These are phyloP conservation scores for Entelurus aequoreus DNA, from an alignment of 2,113 vertebrate genomes.

Conservation along the genomic window DNA sequence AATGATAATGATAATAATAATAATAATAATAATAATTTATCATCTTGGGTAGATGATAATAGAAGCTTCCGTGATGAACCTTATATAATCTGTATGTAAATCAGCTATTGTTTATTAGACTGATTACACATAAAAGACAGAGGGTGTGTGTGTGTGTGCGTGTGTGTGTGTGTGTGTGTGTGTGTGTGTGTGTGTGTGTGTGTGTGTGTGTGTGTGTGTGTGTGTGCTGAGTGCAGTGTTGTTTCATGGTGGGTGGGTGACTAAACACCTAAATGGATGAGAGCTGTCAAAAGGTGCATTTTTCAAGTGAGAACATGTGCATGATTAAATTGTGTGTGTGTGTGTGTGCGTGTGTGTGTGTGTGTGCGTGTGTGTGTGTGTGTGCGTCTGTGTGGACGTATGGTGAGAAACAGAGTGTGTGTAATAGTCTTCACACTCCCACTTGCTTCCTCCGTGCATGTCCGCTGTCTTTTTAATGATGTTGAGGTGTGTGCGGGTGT, in stretches of 20 bases:
- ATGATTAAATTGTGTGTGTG: background rate
- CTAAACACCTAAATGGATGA: conserved; percentile 3
- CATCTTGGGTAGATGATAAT: background rate
- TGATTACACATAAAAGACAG: conserved; percentile 20
- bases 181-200: conserved; percentile 1
- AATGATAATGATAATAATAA: no score
- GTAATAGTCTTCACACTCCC: background rate
- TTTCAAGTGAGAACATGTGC: background rate
- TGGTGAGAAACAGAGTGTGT: background rate
- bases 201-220: conserved; percentile 23
- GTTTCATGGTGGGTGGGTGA: conserved; percentile 1
- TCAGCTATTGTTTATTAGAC: conserved; percentile 5
- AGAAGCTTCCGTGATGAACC: background rate
- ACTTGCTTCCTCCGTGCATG: background rate
- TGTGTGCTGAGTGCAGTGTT: background rate
- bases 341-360: background rate
- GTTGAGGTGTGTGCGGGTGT: no score
- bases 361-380: background rate
- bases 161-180: no score
- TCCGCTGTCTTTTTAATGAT: background rate
- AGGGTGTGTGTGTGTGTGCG: conserved; percentile 14
- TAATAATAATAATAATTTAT: no score
- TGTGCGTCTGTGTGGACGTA: background rate
- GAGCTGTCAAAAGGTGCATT: background rate
- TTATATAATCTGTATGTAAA: conserved; percentile 9